Evolutionary conservation across 2,888 invertebrate genomes (phyloP), one percentile per base, ranked within the genome.

Genomic region (Drosophila pullipes): DNA sequence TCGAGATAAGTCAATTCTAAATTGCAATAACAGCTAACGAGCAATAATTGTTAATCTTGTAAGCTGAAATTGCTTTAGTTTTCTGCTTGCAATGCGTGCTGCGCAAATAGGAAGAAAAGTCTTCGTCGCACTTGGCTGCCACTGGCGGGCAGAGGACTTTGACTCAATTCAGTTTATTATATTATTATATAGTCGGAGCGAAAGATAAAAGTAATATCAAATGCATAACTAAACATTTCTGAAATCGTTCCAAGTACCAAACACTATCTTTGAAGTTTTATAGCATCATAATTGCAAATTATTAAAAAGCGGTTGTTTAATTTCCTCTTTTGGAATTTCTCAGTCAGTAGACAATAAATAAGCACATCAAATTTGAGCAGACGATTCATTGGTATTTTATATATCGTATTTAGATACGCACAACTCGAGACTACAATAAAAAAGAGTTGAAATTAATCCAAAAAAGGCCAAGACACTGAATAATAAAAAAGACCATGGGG

Each of bases 51-150:
- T 22, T 16, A n/a, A 67, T 53, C 47, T 64, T 10, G 13, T 10
- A 13, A 31, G 30, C 9, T 31, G 16, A n/a, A 61, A n/a, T 33
- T 44, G 31, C 33, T 55, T 18, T 18, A 37, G 37, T 47, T 54
- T 50, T 59, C 31, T 33, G 47, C 54, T 39, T 5, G 52, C 57
- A 61, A 74, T 78, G 74, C 74, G 69, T 80, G 75, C 60, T 41
- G 30, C 57, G n/a, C 30, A 67, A 69, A 78, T 70, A 88, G 88
- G 88, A 87, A 85, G 74, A 61, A 61, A 64, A 55, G 60, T 10
- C 30, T 68, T 70, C 85, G 88, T 88, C 70, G 76, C 83, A 85
- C 74, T 88, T 75, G 77, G 77, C 66, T 85, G 88, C 76, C 41
- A 64, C 37, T 72, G 69, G 64, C 60, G 60, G 69, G 74, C 72